Base-by-base conservation (phyloP, 2,888 invertebrate species). In the Stenotaenia linearis region DNA sequence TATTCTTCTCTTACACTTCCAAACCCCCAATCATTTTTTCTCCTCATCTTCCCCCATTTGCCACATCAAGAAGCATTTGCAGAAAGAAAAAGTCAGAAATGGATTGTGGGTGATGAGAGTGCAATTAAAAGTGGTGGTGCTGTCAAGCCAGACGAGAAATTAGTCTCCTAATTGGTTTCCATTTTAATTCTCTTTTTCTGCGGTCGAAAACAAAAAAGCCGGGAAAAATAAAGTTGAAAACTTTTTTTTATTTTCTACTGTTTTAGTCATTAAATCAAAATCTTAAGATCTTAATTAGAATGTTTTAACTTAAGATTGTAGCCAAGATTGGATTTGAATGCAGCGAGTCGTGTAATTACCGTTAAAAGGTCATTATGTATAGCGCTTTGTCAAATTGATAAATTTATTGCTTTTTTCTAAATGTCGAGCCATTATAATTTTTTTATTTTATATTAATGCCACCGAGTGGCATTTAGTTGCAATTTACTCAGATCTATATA, bases 31-130 rank as follows among this genome's bases (percentile, higher is more conserved):
- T 23, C 15, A 7, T 45, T 45, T 40, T 45, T 45, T 45, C 45
- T 18, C 45, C n/a, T 40, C 12, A 6, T 12, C 12, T 56, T 56
- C 1, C 21, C 23, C 21, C 6, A 21, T 56, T 12, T 61, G 61
- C 61, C 61, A 61, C 61, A 12, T 61, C 61, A 61, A 25, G 61
- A 61, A 61, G 28, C 61, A 61, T 61, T 61, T 61, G 23, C 28
- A 25, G 12, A 61, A 61, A 56, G 23, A 61, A 61, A 61, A 61
- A 61, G 61, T 61, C 61, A 61, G 28, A 61, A 61, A 61, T 25
- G 61, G 61, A 61, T 61, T 61, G 61, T 61, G 61, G 61, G 61
- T 61, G 61, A 61, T 61, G 61, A 61, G 61, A 61, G 28, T 61
- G 61, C 61, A 61, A 61, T 61, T 61, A 61, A 61, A 61, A 61